phyloP scores from a whole-genome alignment of 2,797 vertebrate species.

The Glyptemys insculpta region DNA sequence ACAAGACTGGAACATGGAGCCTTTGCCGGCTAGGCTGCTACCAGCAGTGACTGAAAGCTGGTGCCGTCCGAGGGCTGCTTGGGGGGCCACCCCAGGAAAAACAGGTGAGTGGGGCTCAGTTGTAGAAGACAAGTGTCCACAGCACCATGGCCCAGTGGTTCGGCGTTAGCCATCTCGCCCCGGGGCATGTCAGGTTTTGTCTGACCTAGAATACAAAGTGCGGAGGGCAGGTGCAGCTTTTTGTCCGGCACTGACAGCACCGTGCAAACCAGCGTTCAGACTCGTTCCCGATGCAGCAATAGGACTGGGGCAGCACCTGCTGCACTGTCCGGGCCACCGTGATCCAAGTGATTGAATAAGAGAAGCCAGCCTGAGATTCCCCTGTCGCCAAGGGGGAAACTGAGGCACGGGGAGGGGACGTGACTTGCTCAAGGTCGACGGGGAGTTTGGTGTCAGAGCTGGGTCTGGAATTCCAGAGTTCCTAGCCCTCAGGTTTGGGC shows the following conservation, averaged over 20 bases:
- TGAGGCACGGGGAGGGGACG: neutral
- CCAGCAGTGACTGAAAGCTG: too few relatives aligned
- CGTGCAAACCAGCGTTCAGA: neutral
- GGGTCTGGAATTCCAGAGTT: neutral
- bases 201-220: neutral
- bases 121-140: too few relatives aligned
- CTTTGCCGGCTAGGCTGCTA: too few relatives aligned
- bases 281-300: neutral
- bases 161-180: too few relatives aligned
- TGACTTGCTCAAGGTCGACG: neutral
- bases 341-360: neutral
- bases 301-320: neutral
- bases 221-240: neutral
- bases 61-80: neutral
- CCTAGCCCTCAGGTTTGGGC: neutral
- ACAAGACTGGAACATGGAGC: neutral
- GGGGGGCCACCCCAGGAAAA: too few relatives aligned
- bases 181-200: neutral
- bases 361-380: neutral
- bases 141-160: too few relatives aligned
- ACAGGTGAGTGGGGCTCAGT: too few relatives aligned
- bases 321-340: neutral
- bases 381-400: neutral
- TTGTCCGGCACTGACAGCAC: neutral
- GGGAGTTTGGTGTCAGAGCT: neutral